Conservation (phyloP, 2,113 vertebrate species). For the Castor canadensis region DNA sequence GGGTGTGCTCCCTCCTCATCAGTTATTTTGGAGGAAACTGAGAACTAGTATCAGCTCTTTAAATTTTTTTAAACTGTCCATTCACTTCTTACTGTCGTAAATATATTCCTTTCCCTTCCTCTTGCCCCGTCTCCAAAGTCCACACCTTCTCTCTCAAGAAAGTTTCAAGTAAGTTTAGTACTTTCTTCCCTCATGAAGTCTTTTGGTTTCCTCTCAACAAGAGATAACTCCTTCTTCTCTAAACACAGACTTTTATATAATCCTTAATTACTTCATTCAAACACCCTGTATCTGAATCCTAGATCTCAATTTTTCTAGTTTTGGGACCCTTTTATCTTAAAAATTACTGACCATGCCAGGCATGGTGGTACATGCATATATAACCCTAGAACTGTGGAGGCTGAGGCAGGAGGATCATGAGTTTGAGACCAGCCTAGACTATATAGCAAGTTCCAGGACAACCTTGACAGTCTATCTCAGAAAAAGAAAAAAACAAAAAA, state of each 20-base stretch:
- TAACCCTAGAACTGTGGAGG: too few relatives aligned
- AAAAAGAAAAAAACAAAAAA: neutral
- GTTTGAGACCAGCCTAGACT: neutral
- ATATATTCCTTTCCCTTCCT: neutral
- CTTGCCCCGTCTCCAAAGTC: neutral
- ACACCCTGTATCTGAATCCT: neutral
- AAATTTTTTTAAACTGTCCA: neutral
- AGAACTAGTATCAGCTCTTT: neutral
- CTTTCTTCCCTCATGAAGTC: neutral
- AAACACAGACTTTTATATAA: neutral
- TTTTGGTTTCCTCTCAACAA: slow-evolving; percentile 8
- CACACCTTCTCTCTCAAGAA: slow-evolving; percentile 8
- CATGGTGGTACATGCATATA: too few relatives aligned
- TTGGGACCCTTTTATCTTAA: neutral
- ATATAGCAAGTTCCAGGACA: neutral
- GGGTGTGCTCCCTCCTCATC: neutral
- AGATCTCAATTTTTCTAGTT: neutral
- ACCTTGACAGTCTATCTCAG: neutral
- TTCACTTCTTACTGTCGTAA: neutral
- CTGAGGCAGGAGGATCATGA: neutral
- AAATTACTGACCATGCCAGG: neutral
- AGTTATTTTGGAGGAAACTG: neutral
- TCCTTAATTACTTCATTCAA: slow-evolving; percentile 25
- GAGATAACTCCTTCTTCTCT: neutral
- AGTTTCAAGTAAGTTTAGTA: slow-evolving; percentile 6